Evolutionary conservation across 2,888 invertebrate species (phyloP).

Genomic region (Oscheius sp.): DNA sequence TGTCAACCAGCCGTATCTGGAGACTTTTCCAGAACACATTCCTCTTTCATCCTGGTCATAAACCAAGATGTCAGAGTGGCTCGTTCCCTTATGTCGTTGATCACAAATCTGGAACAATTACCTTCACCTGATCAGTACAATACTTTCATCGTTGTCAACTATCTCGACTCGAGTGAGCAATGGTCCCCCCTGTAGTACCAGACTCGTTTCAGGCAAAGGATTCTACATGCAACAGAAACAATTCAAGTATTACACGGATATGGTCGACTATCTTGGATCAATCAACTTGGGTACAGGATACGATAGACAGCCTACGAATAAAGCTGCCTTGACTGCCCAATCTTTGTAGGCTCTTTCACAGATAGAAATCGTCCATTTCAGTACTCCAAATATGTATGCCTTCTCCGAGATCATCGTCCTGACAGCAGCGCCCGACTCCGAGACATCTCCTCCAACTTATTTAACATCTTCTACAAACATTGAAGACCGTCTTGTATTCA

Average conservation of each 20-base stretch:
- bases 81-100: neutral
- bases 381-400: conserved; percentile 1
- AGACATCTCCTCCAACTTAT: neutral
- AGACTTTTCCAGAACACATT: conserved; percentile 2
- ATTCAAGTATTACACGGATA: conserved; percentile 7
- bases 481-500: neutral
- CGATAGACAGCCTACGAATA: conserved; percentile 9
- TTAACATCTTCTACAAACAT: neutral
- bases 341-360: conserved; percentile 12
- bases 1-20: neutral
- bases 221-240: conserved; percentile 20
- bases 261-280: conserved; percentile 5
- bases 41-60: conserved; percentile 14
- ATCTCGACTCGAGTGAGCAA: conserved; percentile 3
- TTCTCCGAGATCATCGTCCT: conserved; percentile 18
- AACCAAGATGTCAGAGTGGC: conserved; percentile 3
- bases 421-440: conserved; percentile 21
- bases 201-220: conserved; percentile 1
- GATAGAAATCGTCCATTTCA: neutral
- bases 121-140: neutral
- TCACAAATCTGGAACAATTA: neutral
- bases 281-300: conserved; percentile 5
- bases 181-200: too few species aligned
- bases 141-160: conserved; percentile 19
- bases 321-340: conserved; percentile 5